These are phyloP conservation scores for Vidua macroura DNA, from an alignment of 2,113 vertebrate genomes.

Conservation along the genomic window DNA sequence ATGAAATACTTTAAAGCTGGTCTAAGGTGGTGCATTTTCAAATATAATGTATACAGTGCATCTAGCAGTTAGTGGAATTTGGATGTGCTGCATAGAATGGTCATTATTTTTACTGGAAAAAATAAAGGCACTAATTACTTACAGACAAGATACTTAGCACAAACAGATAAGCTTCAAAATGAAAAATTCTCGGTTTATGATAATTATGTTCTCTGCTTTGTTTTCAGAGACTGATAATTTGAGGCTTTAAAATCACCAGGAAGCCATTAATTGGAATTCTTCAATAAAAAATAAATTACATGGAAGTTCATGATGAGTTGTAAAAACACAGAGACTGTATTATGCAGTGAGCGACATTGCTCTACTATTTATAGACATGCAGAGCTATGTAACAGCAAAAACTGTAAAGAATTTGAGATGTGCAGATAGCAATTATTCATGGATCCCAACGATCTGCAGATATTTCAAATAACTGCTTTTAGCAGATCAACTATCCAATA, in stretches of 20 bases:
- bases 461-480: constrained; percentile 77
- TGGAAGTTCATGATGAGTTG: constrained; percentile 85
- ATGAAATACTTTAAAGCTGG: constrained; percentile 78
- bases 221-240: constrained; percentile 89
- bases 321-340: constrained; percentile 83
- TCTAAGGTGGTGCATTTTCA: constrained; percentile 79
- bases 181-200: constrained; percentile 87
- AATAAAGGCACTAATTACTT: constrained; percentile 87
- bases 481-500: constrained; percentile 67
- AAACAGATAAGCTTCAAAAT: constrained; percentile 90
- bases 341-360: constrained; percentile 77
- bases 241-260: constrained; percentile 89
- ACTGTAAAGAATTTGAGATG: constrained; percentile 76
- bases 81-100: constrained; percentile 79
- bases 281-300: constrained; percentile 89
- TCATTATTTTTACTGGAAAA: constrained; percentile 85
- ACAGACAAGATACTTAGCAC: constrained; percentile 88
- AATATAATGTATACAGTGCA: constrained; percentile 75
- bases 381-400: constrained; percentile 73
- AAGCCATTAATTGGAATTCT: constrained; percentile 90
- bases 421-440: constrained; percentile 77
- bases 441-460: constrained; percentile 67
- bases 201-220: constrained; percentile 88
- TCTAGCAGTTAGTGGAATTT: constrained; percentile 82
- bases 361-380: constrained; percentile 77